Evolutionary conservation across 2,888 invertebrate species (phyloP), one percentile per base, ranked within the genome.

Genomic region (Liposcelis brunnea): DNA sequence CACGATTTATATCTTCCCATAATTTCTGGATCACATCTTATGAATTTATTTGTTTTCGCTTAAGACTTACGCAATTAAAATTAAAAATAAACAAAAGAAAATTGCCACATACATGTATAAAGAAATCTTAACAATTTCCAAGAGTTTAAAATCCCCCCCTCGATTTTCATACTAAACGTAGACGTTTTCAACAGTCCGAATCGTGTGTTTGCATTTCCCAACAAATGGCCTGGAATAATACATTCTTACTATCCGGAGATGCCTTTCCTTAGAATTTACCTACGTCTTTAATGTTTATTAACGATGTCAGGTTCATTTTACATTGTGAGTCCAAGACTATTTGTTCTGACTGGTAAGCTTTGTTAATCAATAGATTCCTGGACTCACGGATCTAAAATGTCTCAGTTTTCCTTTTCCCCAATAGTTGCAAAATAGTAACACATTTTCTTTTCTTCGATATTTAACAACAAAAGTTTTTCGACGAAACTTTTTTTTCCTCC

Each of bases 191-290:
- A 8, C 26, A 26, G 26, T 26, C 26, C 26, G 26, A 26, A 26
- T 26, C 26, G 26, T 26, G 26, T 26, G 26, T 26, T 26, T 26
- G 26, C 26, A 26, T 26, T 26, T 26, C 26, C 26, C 26, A 26
- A 35, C 35, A 35, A 35, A 35, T 35, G 35, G 35, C 35, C 16
- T 35, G 16, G 16, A 35, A 35, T 35, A 35, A 35, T 16, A 35
- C 35, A 35, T 35, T 35, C 35, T 35, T 35, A 16, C 35, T 10
- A 35, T 14, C 35, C 16, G 14, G 35, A 16, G 15, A 14, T 16
- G 15, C 16, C n/a, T 35, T 16, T 35, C 35, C 35, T 35, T 16
- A 35, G 26, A 26, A 26, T 6, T 26, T 26, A 8, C 26, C 8
- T 8, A 26, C 26, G 5, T 26, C 26, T 26, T 26, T 26, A 26